Conservation (phyloP, 2,113 vertebrate genomes). For the Scytalopus superciliaris region DNA sequence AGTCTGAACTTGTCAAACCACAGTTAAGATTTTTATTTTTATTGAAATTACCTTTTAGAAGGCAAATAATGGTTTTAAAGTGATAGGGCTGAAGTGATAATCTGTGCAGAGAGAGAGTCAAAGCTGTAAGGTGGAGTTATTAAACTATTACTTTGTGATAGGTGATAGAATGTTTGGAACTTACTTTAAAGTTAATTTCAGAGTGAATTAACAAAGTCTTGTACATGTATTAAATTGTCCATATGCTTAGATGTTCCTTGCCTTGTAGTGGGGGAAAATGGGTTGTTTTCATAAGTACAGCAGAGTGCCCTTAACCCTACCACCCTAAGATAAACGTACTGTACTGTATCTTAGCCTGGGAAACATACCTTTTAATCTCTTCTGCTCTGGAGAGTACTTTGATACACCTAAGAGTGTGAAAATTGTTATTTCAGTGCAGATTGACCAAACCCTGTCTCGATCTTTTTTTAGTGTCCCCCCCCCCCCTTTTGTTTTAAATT, state of each 20-base stretch:
- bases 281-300: background rate
- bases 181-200: background rate
- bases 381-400: background rate
- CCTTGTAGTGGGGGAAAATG: background rate
- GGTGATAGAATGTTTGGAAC: background rate
- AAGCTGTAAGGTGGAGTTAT: background rate
- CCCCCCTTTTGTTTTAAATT: background rate
- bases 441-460: background rate
- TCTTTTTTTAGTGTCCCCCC: no score
- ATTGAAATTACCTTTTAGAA: background rate
- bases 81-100: background rate
- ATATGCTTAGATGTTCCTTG: background rate
- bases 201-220: background rate
- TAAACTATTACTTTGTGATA: background rate
- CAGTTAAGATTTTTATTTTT: fast-evolving
- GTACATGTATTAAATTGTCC: background rate
- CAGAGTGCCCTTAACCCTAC: background rate
- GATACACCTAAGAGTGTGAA: background rate
- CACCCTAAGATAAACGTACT: background rate
- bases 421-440: background rate
- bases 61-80: background rate
- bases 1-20: background rate
- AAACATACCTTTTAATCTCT: background rate
- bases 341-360: background rate
- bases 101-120: background rate